Base-by-base conservation (phyloP, 2,888 invertebrate genomes). In the Zygogramma bicolorata region DNA sequence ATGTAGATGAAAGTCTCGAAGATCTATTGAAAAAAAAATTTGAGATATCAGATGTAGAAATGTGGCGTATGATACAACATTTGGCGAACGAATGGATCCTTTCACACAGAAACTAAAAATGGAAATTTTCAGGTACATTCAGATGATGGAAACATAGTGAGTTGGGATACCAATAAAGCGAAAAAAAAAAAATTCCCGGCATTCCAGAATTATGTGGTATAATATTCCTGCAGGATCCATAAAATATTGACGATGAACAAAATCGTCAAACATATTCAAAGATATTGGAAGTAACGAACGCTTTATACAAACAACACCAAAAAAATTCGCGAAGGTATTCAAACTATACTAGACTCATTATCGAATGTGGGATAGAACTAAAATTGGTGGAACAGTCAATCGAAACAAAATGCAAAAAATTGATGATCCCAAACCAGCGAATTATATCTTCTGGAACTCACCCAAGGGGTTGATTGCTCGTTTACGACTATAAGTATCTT, bases 401-500 rank as follows among this genome's bases (percentile, higher is more conserved):
- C 40, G 13, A 31, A 31, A 31, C 1, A n/a, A 40, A 13, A 40
- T 13, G 1, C 8, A 40, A 13, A 40, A 40, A 40, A 40, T 40
- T n/a, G n/a, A 40, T 40, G 40, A 40, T 40, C n/a, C 40, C 40
- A n/a, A n/a, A n/a, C n/a, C n/a, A n/a, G 40, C n/a, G 40, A 13
- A 40, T 40, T 59, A 58, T 34, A 20, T 67, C 3, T 67, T 59
- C 20, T 67, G 59, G 59, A 59, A 67, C 27, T 31, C 15, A 15
- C 22, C 42, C 13, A 20, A n/a, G 0, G 59, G 59, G 40, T 60
- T 67, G 22, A 29, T 67, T 4, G 25, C 34, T 20, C 58, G 59
- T 22, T 46, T 65, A 3, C 53, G 69, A n/a, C 29, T 63, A 27
- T 53, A 38, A 8, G 53, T 31, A 57, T 57, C 57, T 63, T 70